Conservation (phyloP, 2,888 invertebrate genomes). For the Diarsia mendica region DNA sequence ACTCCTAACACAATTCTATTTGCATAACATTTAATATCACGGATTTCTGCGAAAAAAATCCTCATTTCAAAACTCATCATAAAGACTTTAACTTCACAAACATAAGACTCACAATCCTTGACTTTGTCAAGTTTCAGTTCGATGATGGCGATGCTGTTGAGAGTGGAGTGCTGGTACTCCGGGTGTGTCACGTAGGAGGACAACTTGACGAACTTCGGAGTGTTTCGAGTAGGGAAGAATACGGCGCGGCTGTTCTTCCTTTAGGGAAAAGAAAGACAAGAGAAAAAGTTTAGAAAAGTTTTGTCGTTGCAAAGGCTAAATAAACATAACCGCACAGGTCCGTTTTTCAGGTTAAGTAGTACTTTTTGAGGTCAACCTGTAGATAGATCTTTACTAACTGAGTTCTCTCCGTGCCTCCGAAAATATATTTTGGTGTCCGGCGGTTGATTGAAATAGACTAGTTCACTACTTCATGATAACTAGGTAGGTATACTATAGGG, state of each 20-base stretch:
- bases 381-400: too few relatives aligned
- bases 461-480: neutral
- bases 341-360: too few relatives aligned
- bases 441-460: neutral
- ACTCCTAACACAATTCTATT: too few relatives aligned
- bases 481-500: neutral
- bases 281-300: neutral
- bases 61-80: neutral
- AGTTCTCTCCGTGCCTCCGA: too few relatives aligned
- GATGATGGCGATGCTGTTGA: constrained; percentile 76
- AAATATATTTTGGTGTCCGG: too few relatives aligned
- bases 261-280: neutral
- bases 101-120: constrained; percentile 54
- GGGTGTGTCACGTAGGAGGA: constrained; percentile 74
- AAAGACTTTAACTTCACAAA: neutral
- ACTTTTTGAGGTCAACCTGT: too few relatives aligned
- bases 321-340: too few relatives aligned
- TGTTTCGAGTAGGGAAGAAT: constrained; percentile 70
- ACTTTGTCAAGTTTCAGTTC: constrained; percentile 64
- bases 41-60: neutral
- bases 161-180: constrained; percentile 72
- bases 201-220: constrained; percentile 68
- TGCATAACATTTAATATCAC: too few relatives aligned
- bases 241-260: constrained; percentile 74
- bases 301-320: neutral